Conservation (phyloP, 2,888 invertebrate genomes). For the Drymonia ruficornis region DNA sequence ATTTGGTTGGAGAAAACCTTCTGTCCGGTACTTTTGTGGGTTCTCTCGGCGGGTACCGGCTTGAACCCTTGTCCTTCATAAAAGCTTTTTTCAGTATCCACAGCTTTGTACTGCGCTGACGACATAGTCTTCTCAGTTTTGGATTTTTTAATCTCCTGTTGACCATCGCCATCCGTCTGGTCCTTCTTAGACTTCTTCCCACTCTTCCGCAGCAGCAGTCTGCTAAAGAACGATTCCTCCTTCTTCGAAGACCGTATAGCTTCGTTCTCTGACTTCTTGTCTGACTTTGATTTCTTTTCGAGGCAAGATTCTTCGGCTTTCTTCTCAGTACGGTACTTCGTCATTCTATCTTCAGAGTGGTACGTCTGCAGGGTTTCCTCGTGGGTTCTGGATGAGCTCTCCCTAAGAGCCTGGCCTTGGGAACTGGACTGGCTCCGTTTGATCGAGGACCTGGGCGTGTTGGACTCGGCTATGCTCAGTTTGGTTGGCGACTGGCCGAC, state of each 20-base stretch:
- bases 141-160: constrained; percentile 69
- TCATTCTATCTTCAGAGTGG: constrained; percentile 66
- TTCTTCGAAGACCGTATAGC: constrained; percentile 79
- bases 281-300: constrained; percentile 79
- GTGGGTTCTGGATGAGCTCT: constrained; percentile 59
- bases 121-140: constrained; percentile 61
- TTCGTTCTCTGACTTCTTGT: constrained; percentile 79
- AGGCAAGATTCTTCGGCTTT: constrained; percentile 79
- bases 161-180: constrained; percentile 69
- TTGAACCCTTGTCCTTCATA: constrained; percentile 65
- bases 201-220: constrained; percentile 88
- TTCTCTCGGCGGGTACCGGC: constrained; percentile 72
- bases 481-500: constrained; percentile 80
- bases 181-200: constrained; percentile 88
- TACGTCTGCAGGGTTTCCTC: constrained; percentile 53
- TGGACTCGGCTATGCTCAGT: constrained; percentile 77
- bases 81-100: constrained; percentile 61
- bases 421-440: constrained; percentile 81
- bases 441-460: constrained; percentile 75
- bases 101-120: constrained; percentile 64
- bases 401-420: constrained; percentile 72
- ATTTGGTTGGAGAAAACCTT: constrained; percentile 79
- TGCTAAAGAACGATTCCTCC: constrained; percentile 87
- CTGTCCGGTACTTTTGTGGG: constrained; percentile 77
- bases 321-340: constrained; percentile 66